A percentile compares a stretch with the other conserved stretches of the same genome.
These are phyloP conservation scores for Aphis craccivora DNA, from an alignment of 1,140 invertebrate species.

Conservation along the genomic window DNA sequence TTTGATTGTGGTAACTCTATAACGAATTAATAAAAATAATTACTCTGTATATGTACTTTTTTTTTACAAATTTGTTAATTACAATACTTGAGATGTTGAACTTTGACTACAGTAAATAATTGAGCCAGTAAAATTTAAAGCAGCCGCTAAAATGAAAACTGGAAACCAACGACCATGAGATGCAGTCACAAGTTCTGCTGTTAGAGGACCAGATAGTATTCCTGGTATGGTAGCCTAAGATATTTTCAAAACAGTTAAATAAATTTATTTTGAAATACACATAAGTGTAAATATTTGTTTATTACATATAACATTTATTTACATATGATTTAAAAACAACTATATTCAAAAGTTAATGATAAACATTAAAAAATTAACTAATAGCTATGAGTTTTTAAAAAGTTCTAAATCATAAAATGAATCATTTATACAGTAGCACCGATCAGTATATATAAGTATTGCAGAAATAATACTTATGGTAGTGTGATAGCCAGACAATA, in stretches of 20 bases:
- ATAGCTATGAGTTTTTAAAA: not conserved
- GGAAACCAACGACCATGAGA: conserved; percentile 79
- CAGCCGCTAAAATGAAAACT: conserved; percentile 77
- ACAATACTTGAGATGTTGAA: conserved; percentile 74
- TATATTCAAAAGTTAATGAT: not conserved
- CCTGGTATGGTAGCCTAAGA: conserved; percentile 79
- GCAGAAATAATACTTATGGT: no score
- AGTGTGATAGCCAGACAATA: no score
- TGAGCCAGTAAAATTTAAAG: conserved; percentile 79
- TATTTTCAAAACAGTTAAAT: conserved; percentile 34
- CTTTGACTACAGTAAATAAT: conserved; percentile 80
- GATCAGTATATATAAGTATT: no score
- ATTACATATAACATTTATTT: no score
- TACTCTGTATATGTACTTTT: conserved; percentile 10
- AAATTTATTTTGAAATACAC: not conserved
- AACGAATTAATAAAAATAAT: conserved; percentile 54
- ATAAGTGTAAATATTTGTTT: no score
- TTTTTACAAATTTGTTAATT: conserved; percentile 61
- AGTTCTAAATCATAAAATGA: not conserved
- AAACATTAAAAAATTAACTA: not conserved
- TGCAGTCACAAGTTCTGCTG: conserved; percentile 77
- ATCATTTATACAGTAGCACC: not conserved
- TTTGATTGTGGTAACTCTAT: conserved; percentile 52
- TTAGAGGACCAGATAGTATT: conserved; percentile 80
- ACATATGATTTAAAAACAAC: no score